Base-by-base conservation (phyloP, 2,797 vertebrate genomes). In the Sarcoramphus papa region DNA sequence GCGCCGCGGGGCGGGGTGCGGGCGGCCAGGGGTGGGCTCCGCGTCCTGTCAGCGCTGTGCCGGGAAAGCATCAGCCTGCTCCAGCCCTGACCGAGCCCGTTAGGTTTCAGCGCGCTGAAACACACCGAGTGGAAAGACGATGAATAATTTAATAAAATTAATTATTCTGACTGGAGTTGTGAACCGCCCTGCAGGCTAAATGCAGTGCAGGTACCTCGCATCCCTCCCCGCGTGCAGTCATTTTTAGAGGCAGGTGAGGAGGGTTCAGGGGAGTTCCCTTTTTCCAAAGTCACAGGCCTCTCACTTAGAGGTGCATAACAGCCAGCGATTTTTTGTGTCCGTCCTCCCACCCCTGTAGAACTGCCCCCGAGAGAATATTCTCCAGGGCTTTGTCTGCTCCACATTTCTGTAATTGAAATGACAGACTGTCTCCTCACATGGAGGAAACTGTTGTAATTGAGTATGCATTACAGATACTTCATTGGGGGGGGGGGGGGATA, bases 181-280 rank as follows among this genome's bases (percentile, higher is more conserved):
- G 43, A 62, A 18, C 67, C 8, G 18, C 30, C 31, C 28, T 7
- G 50, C 76, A 4, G 62, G 28, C 73, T 53, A 12, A 31, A 3
- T 0, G 64, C 45, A 7, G 59, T 3, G 45, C 33, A 1, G 37
- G 25, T 0, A 7, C 56, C 51, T 11, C 30, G 48, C 56, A 5
- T 7, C 18, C 12, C 56, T 59, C 35, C 51, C 72, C 10, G 18
- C 27, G 11, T 1, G 67, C 14, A 7, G 24, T 8, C 9, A 0
- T 0, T 33, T n/a, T 3, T 1, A 0, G 65, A 1, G 50, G 48
- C 40, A 7, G 63, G 0, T 4, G 12, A 27, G 41, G 57, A n/a
- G 69, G 47, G 25, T 2, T 15, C 14, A 1, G n/a, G 25, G 31
- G 19, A 59, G 4, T 2, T 17, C 1, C 60, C 35, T 14, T 14